Evolutionary conservation across 1,140 invertebrate species (phyloP), one percentile per base, ranked within the genome.

Genomic region (Metopolophium dirhodum): DNA sequence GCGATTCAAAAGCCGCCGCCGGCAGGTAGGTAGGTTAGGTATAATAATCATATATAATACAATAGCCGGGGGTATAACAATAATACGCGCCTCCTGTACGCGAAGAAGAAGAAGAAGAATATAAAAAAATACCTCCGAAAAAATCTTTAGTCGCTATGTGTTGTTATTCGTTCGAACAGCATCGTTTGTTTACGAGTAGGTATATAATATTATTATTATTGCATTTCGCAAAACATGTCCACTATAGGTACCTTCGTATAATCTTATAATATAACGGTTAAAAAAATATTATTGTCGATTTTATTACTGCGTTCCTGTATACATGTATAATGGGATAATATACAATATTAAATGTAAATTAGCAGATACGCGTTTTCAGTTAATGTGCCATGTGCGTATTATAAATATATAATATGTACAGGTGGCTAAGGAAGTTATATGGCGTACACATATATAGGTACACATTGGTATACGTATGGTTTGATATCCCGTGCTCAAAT

Each of bases 271-370:
- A n/a, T 77, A 77, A 77, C 61, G 61, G 61, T 77, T 77, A 77
- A 77, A 77, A 77, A n/a, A 77, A 54, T 54, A 54, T 54, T 77
- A 77, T 77, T 77, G 61, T 77, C 61, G 61, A 77, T 77, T 77
- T 77, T 77, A 77, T 77, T 77, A 35, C 61, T 77, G 61, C n/a
- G 61, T 77, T 77, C 61, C 30, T n/a, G 30, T 18, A n/a, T n/a
- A n/a, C 30, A n/a, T n/a, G 9, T 26, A 26, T 57, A 9, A 41
- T 41, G 41, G 41, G 41, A 41, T 41, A 41, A 41, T 30, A 61
- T n/a, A 77, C n/a, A n/a, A 77, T n/a, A 77, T 18, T 77, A 77
- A 77, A 77, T 77, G 61, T 77, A 77, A 77, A 77, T 77, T 35
- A 77, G n/a, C 61, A 77, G 61, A n/a, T 77, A 77, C 30, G n/a